A percentile compares a stretch with the other conserved stretches of the same genome.
Evolutionary conservation across 2,797 vertebrate genomes (phyloP).

Genomic region (Tenualosa ilisha): DNA sequence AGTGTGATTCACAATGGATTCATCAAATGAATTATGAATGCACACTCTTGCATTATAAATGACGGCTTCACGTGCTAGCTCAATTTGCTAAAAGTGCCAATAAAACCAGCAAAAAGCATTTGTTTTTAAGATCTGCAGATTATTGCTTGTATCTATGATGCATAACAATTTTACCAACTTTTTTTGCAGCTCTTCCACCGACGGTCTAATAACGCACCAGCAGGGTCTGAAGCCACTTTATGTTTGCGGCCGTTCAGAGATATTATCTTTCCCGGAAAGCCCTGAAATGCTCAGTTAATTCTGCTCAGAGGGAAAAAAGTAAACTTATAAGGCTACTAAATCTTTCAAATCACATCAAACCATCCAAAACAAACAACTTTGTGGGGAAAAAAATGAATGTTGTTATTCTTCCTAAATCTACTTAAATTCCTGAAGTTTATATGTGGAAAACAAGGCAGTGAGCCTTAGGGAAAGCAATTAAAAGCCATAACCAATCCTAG

Average conservation of each 20-base stretch:
- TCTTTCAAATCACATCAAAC: constrained; percentile 19
- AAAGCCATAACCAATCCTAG: constrained; percentile 52
- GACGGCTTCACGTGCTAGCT: background rate
- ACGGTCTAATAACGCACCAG: background rate
- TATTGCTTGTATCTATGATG: background rate
- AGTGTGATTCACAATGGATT: background rate
- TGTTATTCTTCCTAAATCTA: constrained; percentile 43
- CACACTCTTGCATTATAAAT: constrained; percentile 10
- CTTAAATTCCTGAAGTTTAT: constrained; percentile 48
- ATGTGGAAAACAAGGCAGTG: constrained; percentile 34
- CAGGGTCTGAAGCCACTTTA: background rate
- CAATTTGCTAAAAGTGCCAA: constrained; percentile 5
- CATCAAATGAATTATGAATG: constrained; percentile 11
- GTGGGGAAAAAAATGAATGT: background rate
- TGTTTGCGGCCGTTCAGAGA: background rate
- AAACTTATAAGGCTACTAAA: background rate
- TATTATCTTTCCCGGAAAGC: background rate
- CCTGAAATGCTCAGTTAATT: constrained; percentile 3
- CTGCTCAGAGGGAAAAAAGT: background rate
- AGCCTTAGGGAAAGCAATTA: constrained; percentile 50
- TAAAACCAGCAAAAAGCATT: background rate
- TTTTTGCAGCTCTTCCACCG: background rate
- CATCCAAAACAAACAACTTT: constrained; percentile 7
- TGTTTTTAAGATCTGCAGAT: background rate
- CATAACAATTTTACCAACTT: background rate